Evolutionary conservation across 1,140 invertebrate species (phyloP).

Genomic region (Melipona quadrifasciata): DNA sequence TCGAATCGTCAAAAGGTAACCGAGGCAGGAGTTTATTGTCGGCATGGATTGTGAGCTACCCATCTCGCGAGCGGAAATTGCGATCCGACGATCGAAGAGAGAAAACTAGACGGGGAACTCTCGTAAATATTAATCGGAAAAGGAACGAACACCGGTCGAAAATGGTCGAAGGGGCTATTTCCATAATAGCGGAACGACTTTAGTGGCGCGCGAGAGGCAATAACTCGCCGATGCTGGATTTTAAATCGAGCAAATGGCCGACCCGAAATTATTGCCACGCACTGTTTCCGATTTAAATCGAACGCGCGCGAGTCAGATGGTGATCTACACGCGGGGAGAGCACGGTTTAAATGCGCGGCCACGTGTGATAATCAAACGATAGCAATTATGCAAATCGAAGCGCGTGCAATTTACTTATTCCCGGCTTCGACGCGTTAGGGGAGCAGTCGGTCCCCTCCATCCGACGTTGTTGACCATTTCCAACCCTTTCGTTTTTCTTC

Average conservation of each 20-base stretch:
- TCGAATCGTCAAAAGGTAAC: conserved; percentile 26
- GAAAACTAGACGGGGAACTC: neutral
- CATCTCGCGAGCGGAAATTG: neutral
- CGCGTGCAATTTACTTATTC: conserved; percentile 40
- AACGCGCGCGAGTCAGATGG: conserved; percentile 27
- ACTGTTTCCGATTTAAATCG: conserved; percentile 36
- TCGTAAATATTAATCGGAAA: conserved; percentile 26
- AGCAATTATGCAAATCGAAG: conserved; percentile 46
- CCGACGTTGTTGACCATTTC: neutral
- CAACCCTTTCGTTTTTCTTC: neutral
- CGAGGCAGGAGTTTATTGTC: neutral
- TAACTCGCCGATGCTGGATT: conserved; percentile 20
- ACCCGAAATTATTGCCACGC: conserved; percentile 26
- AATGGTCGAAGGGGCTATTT: conserved; percentile 33
- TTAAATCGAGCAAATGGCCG: conserved; percentile 35
- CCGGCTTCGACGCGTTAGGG: neutral
- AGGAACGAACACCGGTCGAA: neutral
- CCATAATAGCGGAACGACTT: conserved; percentile 19
- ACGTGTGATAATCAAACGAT: conserved; percentile 43
- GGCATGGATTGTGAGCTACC: neutral
- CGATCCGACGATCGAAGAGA: neutral
- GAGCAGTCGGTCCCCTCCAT: too few species aligned
- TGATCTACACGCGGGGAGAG: conserved; percentile 12
- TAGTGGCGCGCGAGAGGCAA: neutral
- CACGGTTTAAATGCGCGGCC: conserved; percentile 14